Conservation (phyloP, 2,888 invertebrate genomes). For the Leuctra nigra region DNA sequence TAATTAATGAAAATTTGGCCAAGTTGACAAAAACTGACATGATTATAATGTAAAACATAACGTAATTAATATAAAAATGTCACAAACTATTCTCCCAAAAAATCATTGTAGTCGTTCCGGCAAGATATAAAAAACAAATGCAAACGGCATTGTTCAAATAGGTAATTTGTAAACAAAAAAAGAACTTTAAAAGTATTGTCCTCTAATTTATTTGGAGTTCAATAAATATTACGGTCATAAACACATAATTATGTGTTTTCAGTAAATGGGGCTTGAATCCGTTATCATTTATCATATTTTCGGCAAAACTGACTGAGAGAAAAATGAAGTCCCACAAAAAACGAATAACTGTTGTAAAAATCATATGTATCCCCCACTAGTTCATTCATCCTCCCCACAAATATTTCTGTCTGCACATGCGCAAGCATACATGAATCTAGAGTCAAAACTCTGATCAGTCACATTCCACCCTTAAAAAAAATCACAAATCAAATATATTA, state of each 20-base stretch:
- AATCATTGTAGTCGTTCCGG: neutral
- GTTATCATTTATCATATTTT: too few relatives aligned
- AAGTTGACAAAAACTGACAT: constrained; percentile 9
- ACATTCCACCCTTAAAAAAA: too few relatives aligned
- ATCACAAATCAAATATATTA: too few relatives aligned
- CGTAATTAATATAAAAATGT: constrained; percentile 1
- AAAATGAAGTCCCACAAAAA: neutral
- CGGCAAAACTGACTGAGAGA: neutral
- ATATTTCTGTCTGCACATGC: neutral
- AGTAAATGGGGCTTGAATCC: constrained; percentile 6
- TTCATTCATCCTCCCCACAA: neutral
- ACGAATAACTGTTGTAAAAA: neutral
- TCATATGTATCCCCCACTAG: neutral
- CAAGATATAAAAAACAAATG: neutral
- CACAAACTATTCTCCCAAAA: neutral
- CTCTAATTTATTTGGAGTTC: too few relatives aligned
- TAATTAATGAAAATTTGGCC: neutral
- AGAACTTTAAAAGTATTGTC: too few relatives aligned
- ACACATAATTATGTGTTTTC: neutral
- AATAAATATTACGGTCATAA: constrained; percentile 3
- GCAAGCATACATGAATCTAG: too few relatives aligned
- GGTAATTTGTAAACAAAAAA: too few relatives aligned
- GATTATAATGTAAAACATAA: constrained; percentile 6
- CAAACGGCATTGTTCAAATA: too few relatives aligned
- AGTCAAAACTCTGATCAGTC: too few relatives aligned